Percentiles rank a stretch among this genome's conserved stretches.
These are phyloP conservation scores for Carcinoscorpius rotundicauda DNA, from an alignment of 1,140 invertebrate genomes.

Conservation along the genomic window DNA sequence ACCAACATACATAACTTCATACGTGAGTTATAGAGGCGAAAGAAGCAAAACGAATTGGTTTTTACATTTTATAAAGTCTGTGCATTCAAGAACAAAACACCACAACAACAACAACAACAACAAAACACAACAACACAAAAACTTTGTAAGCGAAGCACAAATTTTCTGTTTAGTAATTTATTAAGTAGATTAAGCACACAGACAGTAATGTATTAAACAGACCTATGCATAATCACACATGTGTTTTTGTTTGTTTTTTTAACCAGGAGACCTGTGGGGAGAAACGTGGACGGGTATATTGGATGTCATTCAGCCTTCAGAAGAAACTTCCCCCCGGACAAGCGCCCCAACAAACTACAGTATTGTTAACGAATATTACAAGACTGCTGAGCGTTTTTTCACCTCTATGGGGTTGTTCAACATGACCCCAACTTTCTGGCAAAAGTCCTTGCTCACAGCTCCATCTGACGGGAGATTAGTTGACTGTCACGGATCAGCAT, in stretches of 20 bases:
- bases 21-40: no score
- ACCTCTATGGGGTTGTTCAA: conserved; percentile 63
- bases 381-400: conserved; percentile 72
- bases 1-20: no score
- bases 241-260: neutral
- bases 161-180: no score
- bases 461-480: conserved; percentile 43
- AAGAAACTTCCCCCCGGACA: conserved; percentile 20
- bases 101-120: no score
- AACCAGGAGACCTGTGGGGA: conserved; percentile 81
- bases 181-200: no score
- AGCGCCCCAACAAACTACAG: conserved; percentile 46
- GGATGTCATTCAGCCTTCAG: conserved; percentile 60
- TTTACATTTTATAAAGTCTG: no score
- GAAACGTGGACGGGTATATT: conserved; percentile 76
- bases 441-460: conserved; percentile 39
- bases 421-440: conserved; percentile 52
- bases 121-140: no score
- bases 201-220: no score
- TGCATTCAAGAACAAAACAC: no score
- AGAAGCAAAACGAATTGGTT: no score
- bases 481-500: conserved; percentile 79
- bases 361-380: conserved; percentile 58
- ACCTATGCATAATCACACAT: no score
- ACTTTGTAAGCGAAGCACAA: no score